Evolutionary conservation across 1,140 invertebrate species (phyloP), one percentile per base, ranked within the genome.

Genomic region (Asbolus verrucosus): DNA sequence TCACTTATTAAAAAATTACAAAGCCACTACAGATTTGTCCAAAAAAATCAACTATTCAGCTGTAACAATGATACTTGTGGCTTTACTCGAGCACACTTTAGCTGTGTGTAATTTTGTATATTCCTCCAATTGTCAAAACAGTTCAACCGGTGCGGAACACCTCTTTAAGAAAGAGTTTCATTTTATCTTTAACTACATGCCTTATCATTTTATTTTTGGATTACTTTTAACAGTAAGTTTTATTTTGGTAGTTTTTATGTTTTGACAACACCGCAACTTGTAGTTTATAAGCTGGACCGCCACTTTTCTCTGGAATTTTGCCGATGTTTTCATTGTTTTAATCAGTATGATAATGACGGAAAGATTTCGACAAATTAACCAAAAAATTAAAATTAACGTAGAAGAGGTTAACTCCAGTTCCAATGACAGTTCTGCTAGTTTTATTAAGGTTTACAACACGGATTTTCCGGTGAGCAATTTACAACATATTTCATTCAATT

Each of bases 321-420:
- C 43, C n/a, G 72, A 73, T 43, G 36, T 71, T n/a, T 71, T 73
- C 27, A 73, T 71, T 8, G 65, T 73, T 21, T 5, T 68, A 8
- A 19, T 73, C 5, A 62, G 69, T 39, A 65, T 61, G 11, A 59
- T 67, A 13, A 33, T 73, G 13, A 21, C 65, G n/a, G 46, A 41
- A 27, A 33, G 70, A 60, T 73, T 69, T 9, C 15, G 54, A 46
- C 70, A 71, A 39, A 62, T 71, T 8, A 68, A 36, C 16, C 30
- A 11, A 14, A 39, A 63, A 24, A 46, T 69, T 6, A 30, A 54
- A 13, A 41, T n/a, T 0, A 62, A n/a, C 14, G 16, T 31, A 4
- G 30, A 62, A 21, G 60, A 62, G 27, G 9, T 36, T 33, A 36
- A 13, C 27, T 6, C 14, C 14, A 62, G 11, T 2, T 33, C 6